These are phyloP conservation scores for Neotoma lepida DNA, from an alignment of 2,113 vertebrate species.

Conservation along the genomic window DNA sequence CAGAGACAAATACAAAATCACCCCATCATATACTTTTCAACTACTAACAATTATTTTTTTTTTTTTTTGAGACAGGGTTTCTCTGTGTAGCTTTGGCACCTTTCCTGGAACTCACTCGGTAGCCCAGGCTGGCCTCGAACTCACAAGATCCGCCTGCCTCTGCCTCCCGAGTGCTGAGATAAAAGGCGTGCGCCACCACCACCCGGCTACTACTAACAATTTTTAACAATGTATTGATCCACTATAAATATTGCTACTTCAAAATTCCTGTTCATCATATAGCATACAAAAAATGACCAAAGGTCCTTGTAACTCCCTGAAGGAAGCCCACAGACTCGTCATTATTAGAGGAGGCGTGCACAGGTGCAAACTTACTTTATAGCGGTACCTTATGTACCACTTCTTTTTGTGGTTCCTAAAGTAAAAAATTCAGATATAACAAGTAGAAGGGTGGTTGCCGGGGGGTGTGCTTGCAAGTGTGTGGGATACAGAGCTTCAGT, in stretches of 20 bases:
- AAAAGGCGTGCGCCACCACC: no score
- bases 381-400: no score
- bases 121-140: no score
- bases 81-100: no score
- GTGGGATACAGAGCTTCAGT: not conserved
- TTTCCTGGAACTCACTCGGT: no score
- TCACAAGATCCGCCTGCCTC: no score
- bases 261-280: not conserved
- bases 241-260: constrained; percentile 37
- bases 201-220: not conserved
- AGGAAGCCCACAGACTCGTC: not conserved
- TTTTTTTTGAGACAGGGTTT: no score
- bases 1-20: not conserved
- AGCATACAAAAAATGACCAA: constrained; percentile 22
- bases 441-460: not conserved
- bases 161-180: no score
- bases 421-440: not conserved
- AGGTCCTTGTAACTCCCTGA: constrained; percentile 20
- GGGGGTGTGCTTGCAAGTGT: not conserved
- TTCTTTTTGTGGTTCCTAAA: not conserved
- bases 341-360: not conserved
- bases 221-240: not conserved
- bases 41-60: not conserved
- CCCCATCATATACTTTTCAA: not conserved
- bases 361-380: not conserved